Percentiles rank a stretch among this genome's conserved stretches.
These are phyloP conservation scores for Subacronicta megacephala DNA, from an alignment of 2,888 invertebrate species.

Conservation along the genomic window DNA sequence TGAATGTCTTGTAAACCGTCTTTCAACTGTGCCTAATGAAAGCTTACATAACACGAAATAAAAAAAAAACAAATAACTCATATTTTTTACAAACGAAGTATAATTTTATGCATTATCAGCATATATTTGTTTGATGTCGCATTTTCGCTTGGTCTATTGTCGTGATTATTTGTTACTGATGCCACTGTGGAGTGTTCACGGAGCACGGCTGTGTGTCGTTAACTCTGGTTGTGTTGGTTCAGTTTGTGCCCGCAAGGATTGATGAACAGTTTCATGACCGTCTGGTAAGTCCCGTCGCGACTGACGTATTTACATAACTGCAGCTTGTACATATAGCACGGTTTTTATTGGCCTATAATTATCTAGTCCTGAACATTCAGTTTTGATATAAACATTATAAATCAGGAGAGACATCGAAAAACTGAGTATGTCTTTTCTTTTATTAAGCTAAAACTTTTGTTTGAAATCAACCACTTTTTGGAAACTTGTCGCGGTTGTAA, in stretches of 20 bases:
- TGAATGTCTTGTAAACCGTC: conserved; percentile 44
- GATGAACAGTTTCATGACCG: conserved; percentile 96
- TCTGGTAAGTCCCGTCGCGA: conserved; percentile 93
- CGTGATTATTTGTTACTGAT: conserved; percentile 65
- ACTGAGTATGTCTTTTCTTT: neutral
- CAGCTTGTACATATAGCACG: conserved; percentile 55
- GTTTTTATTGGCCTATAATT: conserved; percentile 33
- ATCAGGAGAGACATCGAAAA: too few relatives aligned
- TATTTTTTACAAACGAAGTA: conserved; percentile 21
- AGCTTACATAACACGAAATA: conserved; percentile 28
- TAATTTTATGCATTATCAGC: conserved; percentile 18
- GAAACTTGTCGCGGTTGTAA: too few relatives aligned
- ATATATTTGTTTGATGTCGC: conserved; percentile 22
- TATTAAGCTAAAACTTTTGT: neutral
- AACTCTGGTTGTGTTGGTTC: conserved; percentile 91
- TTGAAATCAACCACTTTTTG: too few relatives aligned
- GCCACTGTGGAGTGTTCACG: conserved; percentile 74
- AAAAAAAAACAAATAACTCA: conserved; percentile 28
- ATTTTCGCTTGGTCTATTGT: conserved; percentile 25
- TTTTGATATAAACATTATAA: conserved; percentile 8
- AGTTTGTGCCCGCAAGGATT: conserved; percentile 96
- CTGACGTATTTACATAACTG: conserved; percentile 63
- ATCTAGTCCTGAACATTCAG: conserved; percentile 26
- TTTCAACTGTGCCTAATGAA: conserved; percentile 24
- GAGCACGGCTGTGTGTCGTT: conserved; percentile 76